Base-by-base conservation (phyloP, 2,888 invertebrate genomes). In the Zaprionus bogoriensis region DNA sequence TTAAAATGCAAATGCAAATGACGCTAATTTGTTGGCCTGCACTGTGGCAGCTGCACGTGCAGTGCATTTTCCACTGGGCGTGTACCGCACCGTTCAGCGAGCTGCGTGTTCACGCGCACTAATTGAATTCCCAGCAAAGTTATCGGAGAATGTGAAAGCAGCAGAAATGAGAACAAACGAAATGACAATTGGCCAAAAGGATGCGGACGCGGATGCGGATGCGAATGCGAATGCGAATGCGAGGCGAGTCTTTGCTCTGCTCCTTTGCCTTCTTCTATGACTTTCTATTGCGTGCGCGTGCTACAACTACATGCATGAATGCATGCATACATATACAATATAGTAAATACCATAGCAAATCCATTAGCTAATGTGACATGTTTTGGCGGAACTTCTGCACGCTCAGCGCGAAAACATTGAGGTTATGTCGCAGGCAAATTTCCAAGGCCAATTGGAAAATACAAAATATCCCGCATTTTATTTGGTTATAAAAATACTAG, bases 341-440 rank as follows among this genome's bases (percentile, higher is more conserved):
- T n/a, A n/a, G 23, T 51, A 62, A 44, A 47, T 47, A 36, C 25
- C 53, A 62, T 41, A 30, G 36, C 48, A 53, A 22, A 23, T 60
- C 69, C 72, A 70, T 70, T 70, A 70, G 72, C 67, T 60, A 70
- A 70, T 70, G 72, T 44, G 50, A 25, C 67, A 47, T 60, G 67
- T 53, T 71, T 51, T 44, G 32, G 42, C 57, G 57, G 57, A 52
- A 25, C 42, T 46, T 41, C 38, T 62, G 67, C 19, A 17, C 38
- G n/a, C 19, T 36, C 19, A n/a, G n/a, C n/a, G n/a, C n/a, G n/a
- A n/a, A n/a, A n/a, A n/a, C n/a, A n/a, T n/a, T n/a, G n/a, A n/a
- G n/a, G n/a, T n/a, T n/a, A n/a, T n/a, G n/a, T n/a, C n/a, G n/a
- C n/a, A n/a, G n/a, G n/a, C n/a, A n/a, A n/a, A n/a, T n/a, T n/a